Conservation (phyloP, 2,888 invertebrate genomes). For the Trichacis sp. region DNA sequence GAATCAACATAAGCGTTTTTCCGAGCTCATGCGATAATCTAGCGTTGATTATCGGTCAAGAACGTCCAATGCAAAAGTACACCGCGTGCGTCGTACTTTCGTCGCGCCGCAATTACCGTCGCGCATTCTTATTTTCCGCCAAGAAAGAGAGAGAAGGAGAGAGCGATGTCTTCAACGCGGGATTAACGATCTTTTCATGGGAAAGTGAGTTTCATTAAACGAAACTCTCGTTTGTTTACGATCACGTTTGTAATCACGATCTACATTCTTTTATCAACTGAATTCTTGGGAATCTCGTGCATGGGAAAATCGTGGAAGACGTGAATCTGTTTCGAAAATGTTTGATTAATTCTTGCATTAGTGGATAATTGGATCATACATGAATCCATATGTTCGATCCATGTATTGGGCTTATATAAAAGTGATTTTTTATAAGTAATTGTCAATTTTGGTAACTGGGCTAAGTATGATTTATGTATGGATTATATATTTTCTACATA, state of each 20-base stretch:
- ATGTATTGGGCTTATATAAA: no score
- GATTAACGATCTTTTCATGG: not conserved
- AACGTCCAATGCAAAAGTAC: slow-evolving; percentile 15
- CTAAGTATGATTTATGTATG: no score
- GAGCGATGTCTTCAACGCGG: not conserved
- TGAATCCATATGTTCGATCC: no score
- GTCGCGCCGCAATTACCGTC: slow-evolving; percentile 25
- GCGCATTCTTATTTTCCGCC: slow-evolving; percentile 11
- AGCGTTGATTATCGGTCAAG: slow-evolving; percentile 29
- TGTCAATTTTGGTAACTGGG: no score
- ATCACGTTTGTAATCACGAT: not conserved
- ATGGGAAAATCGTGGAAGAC: not conserved
- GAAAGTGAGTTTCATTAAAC: not conserved
- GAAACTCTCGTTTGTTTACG: not conserved
- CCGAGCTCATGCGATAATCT: slow-evolving; percentile 16
- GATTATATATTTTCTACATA: no score
- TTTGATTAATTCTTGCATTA: no score
- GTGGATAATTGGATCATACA: no score
- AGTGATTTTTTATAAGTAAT: no score
- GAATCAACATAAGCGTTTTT: not conserved
- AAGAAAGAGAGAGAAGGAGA: not conserved
- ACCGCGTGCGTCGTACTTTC: slow-evolving; percentile 30
- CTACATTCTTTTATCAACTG: not conserved
- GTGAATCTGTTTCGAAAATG: no score
- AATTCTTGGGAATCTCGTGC: not conserved